Evolutionary conservation across 2,113 vertebrate species (phyloP).

Genomic region (Corythaixoides concolor): DNA sequence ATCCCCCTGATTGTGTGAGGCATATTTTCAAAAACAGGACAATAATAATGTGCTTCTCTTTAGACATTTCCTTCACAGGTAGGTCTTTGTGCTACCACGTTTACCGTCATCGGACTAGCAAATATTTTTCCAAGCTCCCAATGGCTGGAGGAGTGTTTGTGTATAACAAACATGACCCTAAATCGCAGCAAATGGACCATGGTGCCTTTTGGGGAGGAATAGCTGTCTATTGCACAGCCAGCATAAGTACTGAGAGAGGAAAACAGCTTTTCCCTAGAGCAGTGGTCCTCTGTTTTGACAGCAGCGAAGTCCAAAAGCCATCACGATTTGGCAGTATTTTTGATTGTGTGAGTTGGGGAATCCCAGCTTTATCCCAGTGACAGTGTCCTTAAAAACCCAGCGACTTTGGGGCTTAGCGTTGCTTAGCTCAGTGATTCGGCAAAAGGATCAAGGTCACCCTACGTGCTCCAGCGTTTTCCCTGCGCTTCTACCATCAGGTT

Average conservation of each 20-base stretch:
- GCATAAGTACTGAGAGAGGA: neutral
- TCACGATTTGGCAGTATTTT: neutral
- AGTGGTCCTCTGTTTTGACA: neutral
- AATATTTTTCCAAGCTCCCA: slow-evolving; percentile 5
- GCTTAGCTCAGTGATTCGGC: neutral
- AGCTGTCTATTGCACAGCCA: neutral
- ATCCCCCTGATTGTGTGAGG: neutral
- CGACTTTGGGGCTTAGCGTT: neutral
- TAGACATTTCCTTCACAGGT: neutral
- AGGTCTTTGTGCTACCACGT: neutral
- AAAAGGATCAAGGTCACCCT: neutral
- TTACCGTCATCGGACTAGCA: rapidly evolving
- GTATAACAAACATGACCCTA: neutral
- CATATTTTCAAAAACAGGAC: neutral
- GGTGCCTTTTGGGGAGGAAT: neutral
- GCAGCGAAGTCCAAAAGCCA: neutral
- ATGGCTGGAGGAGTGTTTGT: neutral
- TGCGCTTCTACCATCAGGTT: neutral
- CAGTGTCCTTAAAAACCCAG: neutral
- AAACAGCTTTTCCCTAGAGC: neutral
- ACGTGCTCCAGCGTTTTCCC: neutral
- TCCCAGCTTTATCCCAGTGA: neutral
- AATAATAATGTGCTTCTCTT: neutral
- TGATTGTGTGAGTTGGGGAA: neutral
- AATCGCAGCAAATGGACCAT: neutral